phyloP scores from a whole-genome alignment of 2,888 invertebrate genomes.

The Yponomeuta cagnagella region DNA sequence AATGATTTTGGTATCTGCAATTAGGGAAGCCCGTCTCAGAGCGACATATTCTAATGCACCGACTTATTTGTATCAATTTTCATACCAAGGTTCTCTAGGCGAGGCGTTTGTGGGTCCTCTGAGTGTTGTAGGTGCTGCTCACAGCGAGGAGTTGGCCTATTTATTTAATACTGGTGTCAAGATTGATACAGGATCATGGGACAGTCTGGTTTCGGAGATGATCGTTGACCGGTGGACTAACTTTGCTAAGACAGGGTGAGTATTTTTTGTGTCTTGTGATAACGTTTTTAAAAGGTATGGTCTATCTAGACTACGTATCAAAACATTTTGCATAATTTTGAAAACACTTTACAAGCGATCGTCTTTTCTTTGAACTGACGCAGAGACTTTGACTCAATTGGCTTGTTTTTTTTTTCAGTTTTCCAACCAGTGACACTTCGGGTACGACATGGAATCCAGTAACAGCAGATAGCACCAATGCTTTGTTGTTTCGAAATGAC shows the following conservation, averaged over 20 bases:
- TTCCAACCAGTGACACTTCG: conserved; percentile 45
- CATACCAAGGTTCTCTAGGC: conserved; percentile 52
- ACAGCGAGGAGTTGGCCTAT: conserved; percentile 59
- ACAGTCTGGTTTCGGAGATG: conserved; percentile 43
- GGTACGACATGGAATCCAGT: conserved; percentile 43
- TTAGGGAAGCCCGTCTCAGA: conserved; percentile 49
- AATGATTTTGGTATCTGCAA: conserved; percentile 53
- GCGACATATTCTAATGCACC: conserved; percentile 29
- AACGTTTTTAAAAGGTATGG: not conserved
- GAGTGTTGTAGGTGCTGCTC: conserved; percentile 41
- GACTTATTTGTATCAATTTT: conserved; percentile 59
- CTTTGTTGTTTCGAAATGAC: conserved; percentile 40
- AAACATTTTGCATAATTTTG: no score
- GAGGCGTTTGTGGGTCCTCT: conserved; percentile 43
- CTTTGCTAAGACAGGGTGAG: conserved; percentile 59
- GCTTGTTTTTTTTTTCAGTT: conserved; percentile 34
- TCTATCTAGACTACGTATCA: no score
- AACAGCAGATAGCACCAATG: conserved; percentile 29
- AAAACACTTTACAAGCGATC: no score
- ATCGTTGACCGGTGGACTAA: conserved; percentile 61
- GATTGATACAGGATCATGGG: conserved; percentile 28
- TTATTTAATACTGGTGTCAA: conserved; percentile 36
- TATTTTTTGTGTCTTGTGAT: conserved; percentile 1
- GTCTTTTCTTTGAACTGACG: no score
- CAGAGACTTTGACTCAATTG: no score